Base-by-base conservation (phyloP, 2,113 vertebrate species). In the Psittacara wagleri region DNA sequence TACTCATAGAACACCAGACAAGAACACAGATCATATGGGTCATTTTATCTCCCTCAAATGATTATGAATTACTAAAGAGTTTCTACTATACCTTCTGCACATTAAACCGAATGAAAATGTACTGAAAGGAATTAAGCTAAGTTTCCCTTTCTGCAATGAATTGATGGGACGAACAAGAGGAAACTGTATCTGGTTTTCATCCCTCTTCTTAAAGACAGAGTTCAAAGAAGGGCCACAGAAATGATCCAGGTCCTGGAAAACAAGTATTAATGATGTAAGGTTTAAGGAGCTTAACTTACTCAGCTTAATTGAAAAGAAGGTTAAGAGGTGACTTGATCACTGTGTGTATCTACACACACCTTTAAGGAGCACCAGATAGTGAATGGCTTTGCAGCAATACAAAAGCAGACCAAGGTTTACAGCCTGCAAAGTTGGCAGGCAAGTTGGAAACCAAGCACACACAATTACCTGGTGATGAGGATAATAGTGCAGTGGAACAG, bases 261-360 rank as follows among this genome's bases (percentile, higher is more conserved):
- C 57, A 73, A 76, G 52, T 59, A n/a, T 43, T 87, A 79, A 84
- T 68, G 74, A 81, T 80, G 57, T 57, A 41, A 81, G 73, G 59
- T 61, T 81, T 81, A 90, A 90, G 63, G 64, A 90, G 90, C 83
- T 92, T 81, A 73, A 77, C n/a, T 86, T 80, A 51, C 18, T 70
- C 44, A 33, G 39, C 41, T 79, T 76, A 70, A 66, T 72, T 87
- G 83, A 43, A 90, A 87, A 81, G 92, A 48, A 81, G 69, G 83
- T 73, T 72, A 84, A 73, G 86, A 70, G 83, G 59, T 57, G 92
- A 76, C 73, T 57, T 72, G 89, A 72, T 90, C 41, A 4, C 74
- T 64, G 41, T 70, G 84, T 70, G 2, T 61, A 37, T 39, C 72
- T 62, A n/a, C 86, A 63, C 64, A 22, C 86, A 81, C 73, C 78